Base-by-base conservation (phyloP, 2,797 vertebrate species). In the Neosilurus hyrtlii region DNA sequence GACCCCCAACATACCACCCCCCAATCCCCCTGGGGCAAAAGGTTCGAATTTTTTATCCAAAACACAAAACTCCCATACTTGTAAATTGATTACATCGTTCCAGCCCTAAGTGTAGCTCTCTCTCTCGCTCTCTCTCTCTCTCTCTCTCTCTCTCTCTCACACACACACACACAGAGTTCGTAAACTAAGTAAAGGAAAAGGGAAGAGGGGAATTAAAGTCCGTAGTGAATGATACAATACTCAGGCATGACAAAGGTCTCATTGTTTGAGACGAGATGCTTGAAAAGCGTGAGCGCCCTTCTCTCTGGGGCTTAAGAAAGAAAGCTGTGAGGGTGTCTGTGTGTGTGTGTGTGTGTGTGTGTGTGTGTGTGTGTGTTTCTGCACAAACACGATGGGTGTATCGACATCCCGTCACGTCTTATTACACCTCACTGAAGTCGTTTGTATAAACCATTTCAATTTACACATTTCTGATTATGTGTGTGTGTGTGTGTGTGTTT, bases 141-240 rank as follows among this genome's bases (percentile, higher is more conserved):
- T 0, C 43, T 9, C 82, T 30, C 71, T 1, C n/a, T 11, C 15
- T 24, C 67, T 66, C 77, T 56, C 65, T 65, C 75, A 73, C 73
- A 80, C 73, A 78, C 70, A 72, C 63, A 62, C 62, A 26, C 43
- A 57, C 37, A 70, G 65, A 79, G 52, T 37, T 15, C 5, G 20
- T 51, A 18, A 63, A 63, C 37, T 49, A 49, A 15, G 70, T 18
- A 30, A 61, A 54, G 24, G 49, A 49, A 49, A 52, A 51, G 10
- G n/a, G 22, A 65, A 76, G 57, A 78, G 43, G 71, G 80, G 43
- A 72, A 75, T 67, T 77, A 79, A 84, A 14, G 37, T 51, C n/a
- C 26, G 11, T 57, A 84, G 62, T 49, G 57, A 88, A 86, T 84
- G 79, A 85, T 72, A 72, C 75, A 80, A 82, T 66, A 82, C 81